Percentiles rank a stretch among this genome's conserved stretches.
Conservation (phyloP, 2,113 vertebrate genomes). For the Phaethon lepturus region DNA sequence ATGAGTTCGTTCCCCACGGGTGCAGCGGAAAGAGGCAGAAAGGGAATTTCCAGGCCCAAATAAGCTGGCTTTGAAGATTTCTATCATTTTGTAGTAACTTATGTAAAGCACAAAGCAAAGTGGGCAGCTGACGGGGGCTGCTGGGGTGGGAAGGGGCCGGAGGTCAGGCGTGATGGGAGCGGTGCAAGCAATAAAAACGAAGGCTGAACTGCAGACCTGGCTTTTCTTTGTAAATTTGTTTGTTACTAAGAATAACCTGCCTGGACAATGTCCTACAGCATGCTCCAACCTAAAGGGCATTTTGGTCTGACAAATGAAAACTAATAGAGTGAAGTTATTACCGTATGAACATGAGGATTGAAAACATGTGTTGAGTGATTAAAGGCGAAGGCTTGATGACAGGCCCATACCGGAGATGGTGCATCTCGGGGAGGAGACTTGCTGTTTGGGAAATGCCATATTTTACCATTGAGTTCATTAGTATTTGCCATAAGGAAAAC, state of each 20-base stretch:
- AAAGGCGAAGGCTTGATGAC: constrained; percentile 68
- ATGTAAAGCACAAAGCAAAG: background rate
- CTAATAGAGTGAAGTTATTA: constrained; percentile 69
- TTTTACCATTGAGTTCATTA: constrained; percentile 60
- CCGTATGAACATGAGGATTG: constrained; percentile 74
- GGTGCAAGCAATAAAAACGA: background rate
- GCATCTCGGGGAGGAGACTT: background rate
- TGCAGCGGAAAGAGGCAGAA: background rate
- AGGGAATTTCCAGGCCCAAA: background rate
- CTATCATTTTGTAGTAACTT: background rate
- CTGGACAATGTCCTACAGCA: constrained; percentile 44
- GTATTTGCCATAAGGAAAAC: constrained; percentile 48
- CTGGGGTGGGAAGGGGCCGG: background rate
- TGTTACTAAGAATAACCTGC: constrained; percentile 64
- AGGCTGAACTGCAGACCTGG: background rate
- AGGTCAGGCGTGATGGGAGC: background rate
- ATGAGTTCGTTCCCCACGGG: fast-evolving
- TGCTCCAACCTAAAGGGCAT: constrained; percentile 45
- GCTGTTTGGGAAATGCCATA: constrained; percentile 42
- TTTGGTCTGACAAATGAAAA: constrained; percentile 59
- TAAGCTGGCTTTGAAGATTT: background rate
- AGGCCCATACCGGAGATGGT: constrained; percentile 39
- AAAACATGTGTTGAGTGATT: constrained; percentile 85
- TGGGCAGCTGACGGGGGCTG: background rate
- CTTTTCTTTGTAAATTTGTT: constrained; percentile 5